These are phyloP conservation scores for Halcyon chelicuti DNA, from an alignment of 2,797 vertebrate genomes.

Conservation along the genomic window DNA sequence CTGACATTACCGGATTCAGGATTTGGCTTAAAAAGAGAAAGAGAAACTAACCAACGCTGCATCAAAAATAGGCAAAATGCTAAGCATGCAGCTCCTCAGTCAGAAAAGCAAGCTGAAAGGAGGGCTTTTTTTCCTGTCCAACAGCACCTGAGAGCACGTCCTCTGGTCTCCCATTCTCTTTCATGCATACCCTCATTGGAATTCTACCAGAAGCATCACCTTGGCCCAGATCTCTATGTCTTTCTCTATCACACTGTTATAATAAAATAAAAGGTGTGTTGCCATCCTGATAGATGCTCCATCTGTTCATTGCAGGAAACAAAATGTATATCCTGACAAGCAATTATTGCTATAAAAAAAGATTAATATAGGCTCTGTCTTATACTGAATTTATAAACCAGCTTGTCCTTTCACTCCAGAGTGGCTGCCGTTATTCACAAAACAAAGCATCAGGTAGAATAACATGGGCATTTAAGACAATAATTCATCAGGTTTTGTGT, in stretches of 20 bases:
- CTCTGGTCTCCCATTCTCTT: neutral
- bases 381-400: constrained; percentile 11
- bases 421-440: neutral
- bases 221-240: neutral
- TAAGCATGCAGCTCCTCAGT: neutral
- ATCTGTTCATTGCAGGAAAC: neutral
- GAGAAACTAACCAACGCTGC: neutral
- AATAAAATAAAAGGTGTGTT: constrained; percentile 13
- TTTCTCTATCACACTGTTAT: neutral
- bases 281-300: constrained; percentile 7
- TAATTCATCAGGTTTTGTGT: constrained; percentile 37
- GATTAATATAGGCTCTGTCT: neutral
- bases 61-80: neutral
- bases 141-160: neutral
- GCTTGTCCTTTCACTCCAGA: neutral
- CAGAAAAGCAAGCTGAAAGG: neutral
- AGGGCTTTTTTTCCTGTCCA: neutral
- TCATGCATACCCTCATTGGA: neutral
- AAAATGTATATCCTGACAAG: constrained; percentile 13
- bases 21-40: neutral
- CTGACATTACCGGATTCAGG: neutral
- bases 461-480: constrained; percentile 11
- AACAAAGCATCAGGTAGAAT: neutral
- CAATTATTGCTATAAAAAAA: constrained; percentile 21
- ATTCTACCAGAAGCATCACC: neutral